These are phyloP conservation scores for Osmerus mordax DNA, from an alignment of 2,113 vertebrate species.

Conservation along the genomic window DNA sequence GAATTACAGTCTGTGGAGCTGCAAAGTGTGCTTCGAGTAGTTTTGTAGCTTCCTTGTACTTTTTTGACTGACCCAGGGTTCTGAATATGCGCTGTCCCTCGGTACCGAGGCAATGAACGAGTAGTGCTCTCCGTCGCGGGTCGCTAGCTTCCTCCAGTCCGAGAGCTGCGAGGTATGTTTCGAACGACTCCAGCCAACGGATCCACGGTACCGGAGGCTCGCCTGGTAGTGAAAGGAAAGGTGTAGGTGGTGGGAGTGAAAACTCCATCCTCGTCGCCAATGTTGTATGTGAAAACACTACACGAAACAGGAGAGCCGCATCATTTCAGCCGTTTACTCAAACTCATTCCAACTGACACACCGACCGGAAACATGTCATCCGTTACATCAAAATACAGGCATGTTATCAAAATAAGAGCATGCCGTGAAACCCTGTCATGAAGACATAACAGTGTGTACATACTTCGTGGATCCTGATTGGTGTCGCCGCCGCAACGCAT, in stretches of 20 bases:
- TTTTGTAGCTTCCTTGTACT: background rate
- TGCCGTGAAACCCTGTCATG: no score
- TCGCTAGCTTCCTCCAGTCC: background rate
- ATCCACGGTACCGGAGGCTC: conserved; percentile 12
- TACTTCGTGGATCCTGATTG: no score
- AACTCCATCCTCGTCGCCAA: background rate
- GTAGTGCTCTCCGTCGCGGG: background rate
- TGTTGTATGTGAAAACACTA: no score
- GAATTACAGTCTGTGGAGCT: conserved; percentile 5
- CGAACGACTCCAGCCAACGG: conserved; percentile 3
- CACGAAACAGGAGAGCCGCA: no score
- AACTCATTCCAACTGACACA: no score
- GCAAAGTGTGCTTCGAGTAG: background rate
- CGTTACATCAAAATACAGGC: no score
- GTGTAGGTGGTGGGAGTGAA: conserved; percentile 6
- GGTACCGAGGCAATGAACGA: background rate
- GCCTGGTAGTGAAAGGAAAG: conserved; percentile 2
- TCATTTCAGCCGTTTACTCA: no score
- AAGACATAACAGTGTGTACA: no score
- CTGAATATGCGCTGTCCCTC: background rate
- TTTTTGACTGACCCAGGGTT: background rate
- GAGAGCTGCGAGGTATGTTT: background rate
- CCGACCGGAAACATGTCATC: no score
- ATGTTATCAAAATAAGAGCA: no score
- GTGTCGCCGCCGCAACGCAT: no score